Evolutionary conservation across 2,113 vertebrate genomes (phyloP).

Genomic region (Vimba vimba): DNA sequence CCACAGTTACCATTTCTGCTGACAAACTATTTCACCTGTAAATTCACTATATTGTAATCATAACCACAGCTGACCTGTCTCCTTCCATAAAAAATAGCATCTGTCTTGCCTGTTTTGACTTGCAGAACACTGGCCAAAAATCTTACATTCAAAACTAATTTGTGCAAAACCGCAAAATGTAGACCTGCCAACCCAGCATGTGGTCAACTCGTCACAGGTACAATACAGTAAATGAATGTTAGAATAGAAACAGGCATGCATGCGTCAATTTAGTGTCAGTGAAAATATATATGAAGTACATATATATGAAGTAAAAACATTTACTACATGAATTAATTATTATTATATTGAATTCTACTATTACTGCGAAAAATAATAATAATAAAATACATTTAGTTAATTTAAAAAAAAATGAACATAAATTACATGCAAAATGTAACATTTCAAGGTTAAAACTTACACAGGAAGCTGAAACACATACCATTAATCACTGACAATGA

Average conservation of each 20-base stretch:
- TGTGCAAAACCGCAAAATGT: not conserved
- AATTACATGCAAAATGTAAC: not conserved
- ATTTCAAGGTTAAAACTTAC: not conserved
- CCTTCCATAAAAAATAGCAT: constrained; percentile 8
- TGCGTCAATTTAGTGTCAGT: not conserved
- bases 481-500: not conserved
- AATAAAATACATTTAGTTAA: too few relatives aligned
- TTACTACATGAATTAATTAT: too few relatives aligned
- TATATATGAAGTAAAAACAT: not conserved
- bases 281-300: not conserved
- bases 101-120: constrained; percentile 3
- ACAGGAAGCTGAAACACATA: not conserved
- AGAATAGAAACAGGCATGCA: not conserved
- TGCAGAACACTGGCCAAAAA: constrained; percentile 19
- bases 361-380: too few relatives aligned
- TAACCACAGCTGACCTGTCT: constrained; percentile 7
- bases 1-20: not conserved
- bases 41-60: constrained; percentile 7
- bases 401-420: not conserved
- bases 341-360: too few relatives aligned
- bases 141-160: constrained; percentile 21
- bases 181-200: constrained; percentile 5
- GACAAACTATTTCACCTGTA: not conserved
- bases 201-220: not conserved
- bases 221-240: not conserved